Evolutionary conservation across 2,113 vertebrate genomes (phyloP).

Genomic region (Corapipo altera): DNA sequence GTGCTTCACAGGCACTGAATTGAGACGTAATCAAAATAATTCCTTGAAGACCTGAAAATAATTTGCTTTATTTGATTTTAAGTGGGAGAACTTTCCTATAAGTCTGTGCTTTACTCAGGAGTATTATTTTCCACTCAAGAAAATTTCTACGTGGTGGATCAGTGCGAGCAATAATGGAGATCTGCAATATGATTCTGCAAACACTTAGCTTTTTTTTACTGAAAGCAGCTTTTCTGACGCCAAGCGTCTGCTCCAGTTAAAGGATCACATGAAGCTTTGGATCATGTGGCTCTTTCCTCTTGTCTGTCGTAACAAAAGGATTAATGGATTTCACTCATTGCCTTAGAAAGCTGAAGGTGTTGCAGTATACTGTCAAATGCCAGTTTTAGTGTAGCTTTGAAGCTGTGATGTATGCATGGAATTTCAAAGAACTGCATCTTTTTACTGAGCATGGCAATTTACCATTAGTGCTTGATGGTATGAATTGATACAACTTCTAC

Average conservation of each 20-base stretch:
- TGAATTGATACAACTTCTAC: neutral
- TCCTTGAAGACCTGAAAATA: neutral
- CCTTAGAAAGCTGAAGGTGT: conserved; percentile 46
- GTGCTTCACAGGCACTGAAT: neutral
- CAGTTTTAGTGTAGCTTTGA: neutral
- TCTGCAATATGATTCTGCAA: conserved; percentile 5
- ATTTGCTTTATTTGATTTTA: neutral
- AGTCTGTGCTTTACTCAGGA: neutral
- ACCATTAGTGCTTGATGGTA: neutral
- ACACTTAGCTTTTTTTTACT: neutral
- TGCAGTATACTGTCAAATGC: conserved; percentile 10
- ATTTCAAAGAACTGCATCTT: conserved; percentile 23
- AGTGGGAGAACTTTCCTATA: neutral
- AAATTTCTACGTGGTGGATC: neutral
- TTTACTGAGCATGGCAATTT: neutral
- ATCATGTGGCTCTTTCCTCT: conserved; percentile 25
- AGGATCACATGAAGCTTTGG: conserved; percentile 28
- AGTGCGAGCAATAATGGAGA: neutral
- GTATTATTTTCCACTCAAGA: conserved; percentile 43
- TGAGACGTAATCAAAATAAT: neutral
- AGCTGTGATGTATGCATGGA: conserved; percentile 28
- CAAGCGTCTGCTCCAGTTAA: neutral
- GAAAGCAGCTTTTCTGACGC: neutral
- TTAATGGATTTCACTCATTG: conserved; percentile 44
- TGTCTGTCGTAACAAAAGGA: neutral